Base-by-base conservation (phyloP, 2,797 vertebrate genomes). In the Rhinatrema bivittatum region DNA sequence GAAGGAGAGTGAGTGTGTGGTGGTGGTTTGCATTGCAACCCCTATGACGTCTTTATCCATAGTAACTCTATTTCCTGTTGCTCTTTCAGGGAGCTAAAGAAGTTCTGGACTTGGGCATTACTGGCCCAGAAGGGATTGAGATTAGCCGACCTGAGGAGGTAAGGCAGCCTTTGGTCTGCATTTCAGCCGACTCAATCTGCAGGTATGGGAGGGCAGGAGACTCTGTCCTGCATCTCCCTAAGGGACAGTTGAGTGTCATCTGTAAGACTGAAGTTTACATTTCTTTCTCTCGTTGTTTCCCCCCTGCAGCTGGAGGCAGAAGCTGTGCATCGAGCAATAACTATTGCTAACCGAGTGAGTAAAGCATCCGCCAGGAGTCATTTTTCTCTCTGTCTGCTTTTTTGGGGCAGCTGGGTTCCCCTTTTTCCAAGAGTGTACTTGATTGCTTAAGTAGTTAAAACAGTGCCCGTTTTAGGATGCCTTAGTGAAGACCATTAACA, bases 91-190 rank as follows among this genome's bases (percentile, higher is more conserved):
- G 93, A 32, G 93, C 93, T 4, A 95, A 90, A 57, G 94, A 98
- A 46, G 88, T 84, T 0, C 53, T 98, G 63, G 94, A 98, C 35
- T 65, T 98, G 60, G 94, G 94, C 26, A 98, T 98, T 67, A 93
- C 81, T 1, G 95, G 95, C 10, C 95, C 95, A 0, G 95, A 97
- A 73, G 94, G 95, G 42, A 95, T 95, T 3, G 94, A 97, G 70
- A 95, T 98, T 78, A 97, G 95, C 70, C 83, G 93, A 40, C 94
- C 95, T 0, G 93, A 98, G 28, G 95, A 97, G 91, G 94, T 97
- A 47, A 46, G 58, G 39, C 7, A 6, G 15, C 25, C 9, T n/a
- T 29, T n/a, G 13, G 20, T 10, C 16, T 16, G n/a, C 37, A 14
- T 9, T 20, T 14, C n/a, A n/a, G n/a, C n/a, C n/a, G n/a, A n/a